A percentile compares a stretch with the other conserved stretches of the same genome.
These are phyloP conservation scores for Hirundo rustica DNA, from an alignment of 2,797 vertebrate species.

Conservation along the genomic window DNA sequence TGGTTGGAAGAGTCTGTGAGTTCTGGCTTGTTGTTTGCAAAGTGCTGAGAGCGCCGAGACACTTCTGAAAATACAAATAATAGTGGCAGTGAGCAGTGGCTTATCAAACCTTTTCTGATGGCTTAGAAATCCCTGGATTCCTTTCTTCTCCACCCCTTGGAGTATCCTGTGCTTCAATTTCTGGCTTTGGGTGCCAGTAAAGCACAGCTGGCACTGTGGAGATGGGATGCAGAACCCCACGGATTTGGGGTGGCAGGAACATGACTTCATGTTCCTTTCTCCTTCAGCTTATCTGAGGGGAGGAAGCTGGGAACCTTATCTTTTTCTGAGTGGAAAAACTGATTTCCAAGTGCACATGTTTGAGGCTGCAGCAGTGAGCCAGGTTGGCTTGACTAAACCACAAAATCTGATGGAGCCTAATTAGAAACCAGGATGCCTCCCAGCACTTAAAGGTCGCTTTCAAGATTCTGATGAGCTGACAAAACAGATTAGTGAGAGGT, in stretches of 20 bases:
- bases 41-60: neutral
- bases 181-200: neutral
- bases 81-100: neutral
- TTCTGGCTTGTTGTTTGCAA: neutral
- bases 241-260: neutral
- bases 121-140: neutral
- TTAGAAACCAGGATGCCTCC: constrained; percentile 15
- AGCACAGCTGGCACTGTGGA: neutral
- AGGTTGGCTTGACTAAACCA: neutral
- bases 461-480: constrained; percentile 34
- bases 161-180: neutral
- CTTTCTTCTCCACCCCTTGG: neutral
- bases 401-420: constrained; percentile 2
- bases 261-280: constrained; percentile 4
- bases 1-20: neutral
- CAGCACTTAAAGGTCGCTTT: constrained; percentile 33
- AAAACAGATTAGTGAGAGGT: constrained; percentile 29
- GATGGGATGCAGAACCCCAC: neutral
- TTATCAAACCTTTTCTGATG: neutral
- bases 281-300: constrained; percentile 23
- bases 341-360: neutral
- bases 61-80: neutral
- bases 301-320: neutral
- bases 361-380: neutral
- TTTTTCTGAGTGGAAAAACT: constrained; percentile 24